phyloP scores from a whole-genome alignment of 1,140 invertebrate genomes.

The Drosophila grimshawi region DNA sequence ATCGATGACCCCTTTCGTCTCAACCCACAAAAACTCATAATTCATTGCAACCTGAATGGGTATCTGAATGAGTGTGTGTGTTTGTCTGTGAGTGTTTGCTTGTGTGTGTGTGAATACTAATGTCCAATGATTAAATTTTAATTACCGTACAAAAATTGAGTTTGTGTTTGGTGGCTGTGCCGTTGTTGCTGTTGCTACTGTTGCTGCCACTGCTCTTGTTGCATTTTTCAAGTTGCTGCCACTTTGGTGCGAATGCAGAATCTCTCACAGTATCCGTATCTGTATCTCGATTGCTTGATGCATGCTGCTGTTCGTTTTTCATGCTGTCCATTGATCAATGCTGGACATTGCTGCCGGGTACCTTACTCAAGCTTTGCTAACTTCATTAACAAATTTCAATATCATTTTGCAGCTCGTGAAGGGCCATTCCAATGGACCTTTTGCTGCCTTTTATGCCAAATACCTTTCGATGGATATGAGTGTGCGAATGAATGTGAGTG shows the following conservation, averaged over 20 bases:
- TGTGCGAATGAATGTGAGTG: conserved; percentile 1
- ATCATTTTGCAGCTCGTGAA: conserved; percentile 41
- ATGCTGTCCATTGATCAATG: conserved; percentile 64
- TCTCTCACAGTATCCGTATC: conserved; percentile 3
- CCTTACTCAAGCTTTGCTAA: conserved; percentile 50
- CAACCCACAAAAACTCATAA: conserved; percentile 26
- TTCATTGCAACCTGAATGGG: conserved; percentile 41
- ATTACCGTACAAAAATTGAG: conserved; percentile 80
- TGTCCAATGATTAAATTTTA: conserved; percentile 82
- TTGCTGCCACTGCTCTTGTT: conserved; percentile 8
- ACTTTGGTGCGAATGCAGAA: conserved; percentile 43
- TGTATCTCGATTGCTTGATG: conserved; percentile 11
- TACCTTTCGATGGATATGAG: neutral
- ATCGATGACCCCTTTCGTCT: conserved; percentile 15
- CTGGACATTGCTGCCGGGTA: conserved; percentile 32
- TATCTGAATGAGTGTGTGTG: conserved; percentile 18
- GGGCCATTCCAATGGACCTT: conserved; percentile 31
- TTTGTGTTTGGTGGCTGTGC: conserved; percentile 55
- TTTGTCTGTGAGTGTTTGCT: conserved; percentile 1
- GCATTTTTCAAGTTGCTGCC: conserved; percentile 58
- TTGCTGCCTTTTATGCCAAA: neutral
- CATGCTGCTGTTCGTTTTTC: conserved; percentile 57
- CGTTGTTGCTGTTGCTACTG: conserved; percentile 23
- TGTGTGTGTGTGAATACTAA: conserved; percentile 62
- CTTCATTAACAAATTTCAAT: conserved; percentile 77